Percentiles rank a stretch among this genome's conserved stretches.
phyloP scores from a whole-genome alignment of 1,140 invertebrate genomes.

The Heliconius hewitsoni region DNA sequence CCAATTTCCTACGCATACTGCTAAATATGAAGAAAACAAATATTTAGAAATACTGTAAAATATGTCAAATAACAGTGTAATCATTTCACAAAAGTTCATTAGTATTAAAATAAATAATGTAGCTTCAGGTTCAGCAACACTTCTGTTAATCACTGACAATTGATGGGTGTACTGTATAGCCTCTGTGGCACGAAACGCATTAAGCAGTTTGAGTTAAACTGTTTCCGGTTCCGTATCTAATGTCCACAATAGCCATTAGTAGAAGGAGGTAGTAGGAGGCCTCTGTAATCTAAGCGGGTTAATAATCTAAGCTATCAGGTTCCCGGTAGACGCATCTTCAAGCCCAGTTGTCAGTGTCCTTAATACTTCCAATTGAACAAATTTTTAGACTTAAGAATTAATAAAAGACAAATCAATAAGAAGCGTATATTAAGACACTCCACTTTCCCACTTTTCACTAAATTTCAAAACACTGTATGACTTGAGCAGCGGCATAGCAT shows the following conservation, averaged over 20 bases:
- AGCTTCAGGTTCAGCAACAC: not conserved
- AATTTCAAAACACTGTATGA: no score
- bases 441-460: no score
- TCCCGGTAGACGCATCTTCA: not conserved
- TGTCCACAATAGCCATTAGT: not conserved
- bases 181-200: not conserved
- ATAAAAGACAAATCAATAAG: no score
- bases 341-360: not conserved
- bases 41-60: no score
- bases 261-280: not conserved
- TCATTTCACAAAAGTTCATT: no score
- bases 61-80: no score
- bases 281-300: not conserved
- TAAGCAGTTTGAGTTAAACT: not conserved
- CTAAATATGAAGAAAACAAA: no score
- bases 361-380: not conserved
- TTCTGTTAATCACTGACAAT: not conserved
- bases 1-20: no score
- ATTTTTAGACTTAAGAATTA: not conserved
- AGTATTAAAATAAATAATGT: no score
- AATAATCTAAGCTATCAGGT: not conserved
- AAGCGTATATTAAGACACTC: no score
- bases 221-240: not conserved
- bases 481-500: no score
- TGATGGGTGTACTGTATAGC: not conserved